Conservation (phyloP, 1,140 invertebrate genomes). For the Pachypeltis micranthus region DNA sequence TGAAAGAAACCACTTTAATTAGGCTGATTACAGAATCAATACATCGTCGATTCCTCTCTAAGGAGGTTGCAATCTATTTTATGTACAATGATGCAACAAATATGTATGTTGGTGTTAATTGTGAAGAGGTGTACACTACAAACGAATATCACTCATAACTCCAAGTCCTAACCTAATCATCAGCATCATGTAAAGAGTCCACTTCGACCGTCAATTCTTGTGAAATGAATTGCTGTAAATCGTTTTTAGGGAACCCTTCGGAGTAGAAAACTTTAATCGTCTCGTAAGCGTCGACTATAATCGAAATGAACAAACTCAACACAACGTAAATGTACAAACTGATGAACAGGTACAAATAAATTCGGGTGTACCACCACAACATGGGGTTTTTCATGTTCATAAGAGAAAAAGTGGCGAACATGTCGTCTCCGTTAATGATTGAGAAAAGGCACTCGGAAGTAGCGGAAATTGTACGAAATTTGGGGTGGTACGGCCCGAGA, state of each 20-base stretch:
- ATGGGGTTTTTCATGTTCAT: conserved; percentile 72
- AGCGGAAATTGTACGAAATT: conserved; percentile 72
- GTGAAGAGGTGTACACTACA: no score
- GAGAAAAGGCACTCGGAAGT: conserved; percentile 88
- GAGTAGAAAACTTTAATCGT: conserved; percentile 80
- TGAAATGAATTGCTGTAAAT: conserved; percentile 64
- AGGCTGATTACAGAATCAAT: no score
- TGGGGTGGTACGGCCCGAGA: conserved; percentile 83
- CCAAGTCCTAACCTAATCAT: no score
- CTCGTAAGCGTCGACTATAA: conserved; percentile 99
- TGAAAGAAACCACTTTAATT: no score
- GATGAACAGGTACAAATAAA: conserved; percentile 96
- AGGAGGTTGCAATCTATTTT: no score
- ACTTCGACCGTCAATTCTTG: no score
- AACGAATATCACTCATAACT: no score
- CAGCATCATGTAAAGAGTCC: no score
- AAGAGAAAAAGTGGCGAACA: conserved; percentile 96
- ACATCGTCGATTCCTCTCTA: no score
- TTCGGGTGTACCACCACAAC: conserved; percentile 89
- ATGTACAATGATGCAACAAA: no score
- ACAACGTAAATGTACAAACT: conserved; percentile 96
- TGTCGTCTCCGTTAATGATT: conserved; percentile 97
- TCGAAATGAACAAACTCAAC: conserved; percentile 92
- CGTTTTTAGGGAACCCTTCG: conserved; percentile 74
- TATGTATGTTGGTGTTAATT: no score